Conservation (phyloP, 2,888 invertebrate genomes). For the Agonopterix subpropinquella region DNA sequence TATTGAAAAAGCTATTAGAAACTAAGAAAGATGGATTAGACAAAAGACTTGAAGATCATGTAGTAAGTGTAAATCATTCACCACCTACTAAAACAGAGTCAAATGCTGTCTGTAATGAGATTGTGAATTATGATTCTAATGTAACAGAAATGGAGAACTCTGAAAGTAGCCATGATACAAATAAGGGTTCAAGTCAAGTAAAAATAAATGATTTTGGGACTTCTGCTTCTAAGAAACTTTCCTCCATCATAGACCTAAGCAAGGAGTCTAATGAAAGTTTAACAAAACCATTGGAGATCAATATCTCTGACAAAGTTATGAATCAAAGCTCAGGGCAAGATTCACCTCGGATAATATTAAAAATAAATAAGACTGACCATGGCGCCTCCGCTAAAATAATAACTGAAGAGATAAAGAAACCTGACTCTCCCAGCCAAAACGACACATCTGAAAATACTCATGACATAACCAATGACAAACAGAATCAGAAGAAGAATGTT, state of each 20-base stretch:
- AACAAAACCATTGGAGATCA: slow-evolving; percentile 67
- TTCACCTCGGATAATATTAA: slow-evolving; percentile 77
- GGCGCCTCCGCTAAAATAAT: slow-evolving; percentile 68
- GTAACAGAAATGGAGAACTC: slow-evolving; percentile 20
- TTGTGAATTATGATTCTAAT: slow-evolving; percentile 22
- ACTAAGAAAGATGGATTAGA: slow-evolving; percentile 44
- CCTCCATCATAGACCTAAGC: slow-evolving; percentile 34
- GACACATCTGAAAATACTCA: slow-evolving; percentile 39
- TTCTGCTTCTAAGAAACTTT: background rate
- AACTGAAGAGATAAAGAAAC: slow-evolving; percentile 53
- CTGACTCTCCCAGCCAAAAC: slow-evolving; percentile 32
- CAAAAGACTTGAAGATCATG: slow-evolving; percentile 29
- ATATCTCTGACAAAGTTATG: slow-evolving; percentile 50
- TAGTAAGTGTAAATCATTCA: slow-evolving; percentile 27
- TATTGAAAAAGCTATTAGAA: slow-evolving; percentile 62
- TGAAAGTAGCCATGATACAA: slow-evolving; percentile 21
- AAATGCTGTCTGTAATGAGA: slow-evolving; percentile 16
- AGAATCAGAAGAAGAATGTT: slow-evolving; percentile 39
- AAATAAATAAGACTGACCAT: slow-evolving; percentile 79
- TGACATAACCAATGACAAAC: slow-evolving; percentile 41
- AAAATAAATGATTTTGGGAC: slow-evolving; percentile 24
- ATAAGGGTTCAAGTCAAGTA: slow-evolving; percentile 22
- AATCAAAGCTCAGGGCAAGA: slow-evolving; percentile 65
- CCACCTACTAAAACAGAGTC: slow-evolving; percentile 23
- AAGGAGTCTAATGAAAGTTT: slow-evolving; percentile 44